Evolutionary conservation across 2,113 vertebrate species (phyloP), one percentile per base, ranked within the genome.

Genomic region (Pterophyllum scalare): DNA sequence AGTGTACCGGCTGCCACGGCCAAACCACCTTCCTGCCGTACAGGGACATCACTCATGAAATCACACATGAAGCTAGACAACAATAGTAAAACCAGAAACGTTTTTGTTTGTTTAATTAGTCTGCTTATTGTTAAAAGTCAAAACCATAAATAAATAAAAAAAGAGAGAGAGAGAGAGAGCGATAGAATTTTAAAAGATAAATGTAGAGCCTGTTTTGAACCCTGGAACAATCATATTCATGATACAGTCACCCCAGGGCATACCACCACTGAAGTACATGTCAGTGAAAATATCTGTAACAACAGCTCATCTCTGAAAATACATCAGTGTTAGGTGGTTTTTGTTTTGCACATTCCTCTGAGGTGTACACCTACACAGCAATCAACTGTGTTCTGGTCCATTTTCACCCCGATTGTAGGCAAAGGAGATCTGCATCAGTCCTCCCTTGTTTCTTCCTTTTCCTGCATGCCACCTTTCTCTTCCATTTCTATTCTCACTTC

Each of bases 11-110:
- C 35, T 7, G 59, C 17, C 80, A 4, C 56, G 82, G 57, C 79
- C 78, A 77, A 74, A 86, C 78, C 22, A 62, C 54, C 70, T 87
- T 91, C 84, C 91, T 89, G 82, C 76, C 60, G 59, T 11, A 2
- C 31, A 8, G 11, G 86, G 88, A 64, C 78, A 83, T 84, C 82
- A 26, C 19, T 74, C 61, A 84, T 65, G 56, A 24, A 87, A 35
- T 60, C 74, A 79, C n/a, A 65, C 65, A 33, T 22, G 61, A 87
- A 46, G 13, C 72, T 20, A 77, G 46, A 75, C 58, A 35, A 56
- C 46, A 62, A 78, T 80, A 19, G 20, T 11, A 20, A 61, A 59
- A 59, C 65, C 46, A 46, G n/a, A 84, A 59, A 72, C 22, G 11
- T 0, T 10, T 70, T 70, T 70, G 3, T 22, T 40, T 22, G 40